Percentiles rank a stretch among this genome's conserved stretches.
phyloP scores from a whole-genome alignment of 2,797 vertebrate species.

The Meda fulgida region DNA sequence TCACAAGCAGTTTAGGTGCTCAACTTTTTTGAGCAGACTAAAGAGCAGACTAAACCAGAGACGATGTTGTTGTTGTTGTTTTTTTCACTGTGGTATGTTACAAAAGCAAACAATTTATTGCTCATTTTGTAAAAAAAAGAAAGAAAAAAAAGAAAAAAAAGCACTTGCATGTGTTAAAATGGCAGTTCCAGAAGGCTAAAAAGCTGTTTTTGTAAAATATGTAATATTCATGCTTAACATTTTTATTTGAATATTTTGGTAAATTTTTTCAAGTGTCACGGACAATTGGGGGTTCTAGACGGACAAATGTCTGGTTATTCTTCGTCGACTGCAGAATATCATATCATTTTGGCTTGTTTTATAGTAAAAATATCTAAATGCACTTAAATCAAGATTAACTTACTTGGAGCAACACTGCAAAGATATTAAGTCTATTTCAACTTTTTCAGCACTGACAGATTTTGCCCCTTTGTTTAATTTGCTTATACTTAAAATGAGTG shows the following conservation, averaged over 20 bases:
- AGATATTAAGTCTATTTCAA: neutral
- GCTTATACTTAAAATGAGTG: neutral
- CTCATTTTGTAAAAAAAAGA: neutral
- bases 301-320: neutral
- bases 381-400: neutral
- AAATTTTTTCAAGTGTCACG: neutral
- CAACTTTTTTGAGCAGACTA: neutral
- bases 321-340: neutral
- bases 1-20: neutral
- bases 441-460: neutral
- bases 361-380: no score
- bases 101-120: neutral
- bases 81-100: neutral
- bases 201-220: neutral
- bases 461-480: neutral
- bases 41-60: slow-evolving; percentile 1
- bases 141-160: neutral
- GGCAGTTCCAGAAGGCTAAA: neutral
- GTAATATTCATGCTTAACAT: neutral
- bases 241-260: neutral
- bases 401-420: neutral
- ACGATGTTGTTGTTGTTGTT: no score
- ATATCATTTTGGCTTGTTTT: neutral
- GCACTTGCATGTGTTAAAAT: neutral
- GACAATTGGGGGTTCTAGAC: neutral